These are phyloP conservation scores for Salvelinus alpinus DNA, from an alignment of 2,113 vertebrate species.

Conservation along the genomic window DNA sequence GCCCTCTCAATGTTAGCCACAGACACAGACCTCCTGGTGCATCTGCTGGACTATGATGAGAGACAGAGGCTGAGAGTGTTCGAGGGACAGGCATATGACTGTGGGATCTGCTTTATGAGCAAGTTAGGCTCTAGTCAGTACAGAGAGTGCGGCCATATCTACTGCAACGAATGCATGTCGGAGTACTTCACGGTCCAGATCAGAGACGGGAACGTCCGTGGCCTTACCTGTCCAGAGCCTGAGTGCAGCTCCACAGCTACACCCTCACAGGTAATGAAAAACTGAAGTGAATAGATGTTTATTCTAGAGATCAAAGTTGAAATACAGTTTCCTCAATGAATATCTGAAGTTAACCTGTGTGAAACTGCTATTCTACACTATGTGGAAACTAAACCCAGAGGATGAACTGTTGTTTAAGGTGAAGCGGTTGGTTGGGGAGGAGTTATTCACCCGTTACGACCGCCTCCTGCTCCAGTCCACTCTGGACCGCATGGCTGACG, in stretches of 20 bases:
- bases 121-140: conserved; percentile 82
- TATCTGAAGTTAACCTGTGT: not conserved
- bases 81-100: conserved; percentile 77
- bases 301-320: not conserved
- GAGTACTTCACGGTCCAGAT: conserved; percentile 87
- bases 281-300: not conserved
- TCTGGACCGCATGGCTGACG: conserved; percentile 87
- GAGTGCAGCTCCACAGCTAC: conserved; percentile 80
- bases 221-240: conserved; percentile 83
- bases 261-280: conserved; percentile 80
- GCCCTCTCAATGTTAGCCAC: conserved; percentile 60
- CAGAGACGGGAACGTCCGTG: conserved; percentile 80
- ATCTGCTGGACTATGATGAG: conserved; percentile 83
- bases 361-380: not conserved
- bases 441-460: conserved; percentile 86
- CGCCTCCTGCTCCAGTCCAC: conserved; percentile 86
- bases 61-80: conserved; percentile 80
- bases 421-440: conserved; percentile 80
- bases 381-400: not conserved
- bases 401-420: conserved; percentile 66
- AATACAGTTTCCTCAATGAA: not conserved
- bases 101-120: conserved; percentile 82
- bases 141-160: conserved; percentile 81
- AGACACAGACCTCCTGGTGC: conserved; percentile 73
- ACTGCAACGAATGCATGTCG: conserved; percentile 81